Base-by-base conservation (phyloP, 2,888 invertebrate genomes). In the Seira ritae region DNA sequence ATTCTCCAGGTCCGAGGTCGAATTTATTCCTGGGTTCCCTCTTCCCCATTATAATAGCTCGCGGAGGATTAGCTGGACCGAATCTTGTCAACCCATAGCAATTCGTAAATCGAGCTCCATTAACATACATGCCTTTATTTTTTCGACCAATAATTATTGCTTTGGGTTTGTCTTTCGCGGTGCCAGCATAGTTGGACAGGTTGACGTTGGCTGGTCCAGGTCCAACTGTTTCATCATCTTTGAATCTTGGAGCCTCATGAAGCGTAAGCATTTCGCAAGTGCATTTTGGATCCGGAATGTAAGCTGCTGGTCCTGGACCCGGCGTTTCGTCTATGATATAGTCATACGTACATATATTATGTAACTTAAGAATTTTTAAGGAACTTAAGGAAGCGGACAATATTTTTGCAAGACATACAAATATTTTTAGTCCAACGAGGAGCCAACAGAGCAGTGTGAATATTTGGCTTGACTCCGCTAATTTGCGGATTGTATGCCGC, bases 1-100 rank as follows among this genome's bases (percentile, higher is more conserved):
- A 81, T 20, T 65, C 75, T 66, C 84, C 86, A 15, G 85, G 85
- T 19, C 85, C 85, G 2, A 82, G 84, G 12, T 77, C 77, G 10
- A n/a, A 20, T 70, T 68, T 80, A 0, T 76, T 31, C 12, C 70
- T 67, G 0, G n/a, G 55, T 0, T 46, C 12, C 12, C 71, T 73
- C 46, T 68, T 69, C 50, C 86, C 72, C 0, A 85, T 19, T 15
- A 87, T 72, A 0, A 86, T 0, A 0, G 80, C 71, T 4, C 72
- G 76, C 1, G 83, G 87, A 10, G 85, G 74, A 65, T 55, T 23
- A 3, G 69, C 68, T 20, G 3, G 42, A n/a, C 87, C 87, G 65
- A 66, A 84, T 4, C 85, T 83, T 6, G 82, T 85, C 15, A 68
- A 37, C 1, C 86, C 86, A n/a, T 69, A 84, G 12, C 70, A 67